These are phyloP conservation scores for Alitta virens DNA, from an alignment of 2,888 invertebrate genomes.

Conservation along the genomic window DNA sequence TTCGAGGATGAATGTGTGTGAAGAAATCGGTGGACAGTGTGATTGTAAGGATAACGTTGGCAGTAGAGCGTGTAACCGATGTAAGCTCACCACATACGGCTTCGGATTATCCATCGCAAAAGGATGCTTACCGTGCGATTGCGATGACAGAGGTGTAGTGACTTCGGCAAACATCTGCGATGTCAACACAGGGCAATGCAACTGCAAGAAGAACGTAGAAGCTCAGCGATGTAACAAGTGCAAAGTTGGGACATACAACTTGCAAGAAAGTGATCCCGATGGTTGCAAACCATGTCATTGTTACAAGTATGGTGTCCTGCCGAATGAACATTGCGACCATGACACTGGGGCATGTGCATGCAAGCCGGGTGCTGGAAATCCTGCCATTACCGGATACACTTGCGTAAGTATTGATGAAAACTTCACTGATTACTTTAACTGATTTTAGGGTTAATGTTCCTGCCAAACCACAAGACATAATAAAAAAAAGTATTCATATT, in stretches of 20 bases:
- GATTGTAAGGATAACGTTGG: constrained; percentile 69
- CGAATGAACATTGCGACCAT: constrained; percentile 13
- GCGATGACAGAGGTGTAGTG: constrained; percentile 11
- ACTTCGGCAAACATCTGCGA: constrained; percentile 10
- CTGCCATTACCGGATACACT: constrained; percentile 1
- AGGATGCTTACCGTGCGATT: constrained; percentile 23
- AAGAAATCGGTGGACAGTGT: constrained; percentile 66
- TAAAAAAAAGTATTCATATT: too few relatives aligned
- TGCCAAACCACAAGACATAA: too few relatives aligned
- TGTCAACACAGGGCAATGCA: constrained; percentile 20
- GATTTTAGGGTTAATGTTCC: too few relatives aligned
- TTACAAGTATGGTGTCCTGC: constrained; percentile 16
- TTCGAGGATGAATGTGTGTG: constrained; percentile 61
- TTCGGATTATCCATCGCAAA: constrained; percentile 65
- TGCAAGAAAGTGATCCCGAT: constrained; percentile 14
- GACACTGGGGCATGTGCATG: constrained; percentile 26
- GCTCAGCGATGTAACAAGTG: constrained; percentile 30
- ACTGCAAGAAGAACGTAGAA: constrained; percentile 24
- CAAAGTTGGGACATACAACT: constrained; percentile 26
- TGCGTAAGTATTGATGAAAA: constrained; percentile 12
- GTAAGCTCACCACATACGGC: constrained; percentile 91
- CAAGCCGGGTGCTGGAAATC: constrained; percentile 7
- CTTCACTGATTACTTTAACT: too few relatives aligned
- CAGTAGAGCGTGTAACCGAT: constrained; percentile 89
- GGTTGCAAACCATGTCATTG: constrained; percentile 26